Evolutionary conservation across 1,140 invertebrate genomes (phyloP).

Genomic region (Cherax quadricarinatus): DNA sequence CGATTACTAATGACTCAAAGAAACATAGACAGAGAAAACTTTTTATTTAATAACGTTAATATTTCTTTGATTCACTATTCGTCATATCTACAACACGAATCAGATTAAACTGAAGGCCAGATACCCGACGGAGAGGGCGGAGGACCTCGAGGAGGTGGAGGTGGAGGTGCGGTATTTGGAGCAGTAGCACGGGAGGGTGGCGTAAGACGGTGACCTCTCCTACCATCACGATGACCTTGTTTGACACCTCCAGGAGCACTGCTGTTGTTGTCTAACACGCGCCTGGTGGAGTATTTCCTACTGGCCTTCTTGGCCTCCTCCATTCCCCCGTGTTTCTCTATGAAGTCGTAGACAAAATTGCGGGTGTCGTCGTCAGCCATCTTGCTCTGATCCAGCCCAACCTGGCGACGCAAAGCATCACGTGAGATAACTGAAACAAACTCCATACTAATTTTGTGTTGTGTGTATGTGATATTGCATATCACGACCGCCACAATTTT

Average conservation of each 20-base stretch:
- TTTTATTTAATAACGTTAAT: too few relatives aligned
- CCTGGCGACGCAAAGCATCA: not conserved
- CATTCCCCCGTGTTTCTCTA: slow-evolving; percentile 3
- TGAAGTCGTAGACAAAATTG: slow-evolving; percentile 23
- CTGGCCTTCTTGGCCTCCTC: slow-evolving; percentile 32
- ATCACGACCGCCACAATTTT: too few relatives aligned
- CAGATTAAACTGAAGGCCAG: not conserved
- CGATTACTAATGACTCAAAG: too few relatives aligned
- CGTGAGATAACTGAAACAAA: too few relatives aligned
- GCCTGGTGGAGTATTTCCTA: not conserved
- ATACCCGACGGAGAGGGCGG: not conserved
- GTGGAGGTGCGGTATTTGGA: not conserved
- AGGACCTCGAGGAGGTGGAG: not conserved
- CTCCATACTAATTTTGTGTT: too few relatives aligned
- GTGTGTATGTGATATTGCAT: too few relatives aligned
- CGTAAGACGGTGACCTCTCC: not conserved
- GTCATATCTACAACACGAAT: too few relatives aligned
- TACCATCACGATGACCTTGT: not conserved
- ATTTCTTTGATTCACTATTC: too few relatives aligned
- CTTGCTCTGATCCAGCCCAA: slow-evolving; percentile 22
- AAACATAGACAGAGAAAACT: too few relatives aligned
- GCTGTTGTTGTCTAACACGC: not conserved
- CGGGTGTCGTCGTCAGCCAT: slow-evolving; percentile 7
- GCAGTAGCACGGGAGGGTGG: not conserved
- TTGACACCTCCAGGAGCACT: not conserved